Evolutionary conservation across 1,140 invertebrate species (phyloP).

Genomic region (Pseudomyrmex dendroicus): DNA sequence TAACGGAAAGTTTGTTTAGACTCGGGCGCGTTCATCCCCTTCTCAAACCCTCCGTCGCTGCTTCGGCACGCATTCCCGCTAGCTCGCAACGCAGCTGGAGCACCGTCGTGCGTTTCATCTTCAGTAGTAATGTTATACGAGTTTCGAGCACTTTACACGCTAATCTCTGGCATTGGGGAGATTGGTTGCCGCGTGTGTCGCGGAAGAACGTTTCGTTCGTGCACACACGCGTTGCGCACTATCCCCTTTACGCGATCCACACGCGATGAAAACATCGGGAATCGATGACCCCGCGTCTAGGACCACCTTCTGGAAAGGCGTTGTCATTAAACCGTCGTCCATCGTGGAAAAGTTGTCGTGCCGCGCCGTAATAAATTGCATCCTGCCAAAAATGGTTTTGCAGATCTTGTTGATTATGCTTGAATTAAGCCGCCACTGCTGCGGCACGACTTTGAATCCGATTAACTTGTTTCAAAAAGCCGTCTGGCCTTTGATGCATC

Average conservation of each 20-base stretch:
- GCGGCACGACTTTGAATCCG: constrained; percentile 39
- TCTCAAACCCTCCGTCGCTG: constrained; percentile 18
- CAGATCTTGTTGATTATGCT: constrained; percentile 53
- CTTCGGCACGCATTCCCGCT: neutral
- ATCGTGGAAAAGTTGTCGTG: constrained; percentile 65
- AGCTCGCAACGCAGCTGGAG: neutral
- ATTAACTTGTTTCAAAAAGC: constrained; percentile 48
- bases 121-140: constrained; percentile 70
- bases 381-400: constrained; percentile 27
- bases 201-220: neutral
- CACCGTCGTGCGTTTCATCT: constrained; percentile 52
- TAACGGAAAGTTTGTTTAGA: constrained; percentile 77
- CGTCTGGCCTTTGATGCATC: constrained; percentile 32
- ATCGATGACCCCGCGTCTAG: constrained; percentile 31
- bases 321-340: constrained; percentile 69
- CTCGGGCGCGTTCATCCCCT: constrained; percentile 53
- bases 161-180: constrained; percentile 70
- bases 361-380: constrained; percentile 65
- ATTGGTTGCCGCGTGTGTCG: constrained; percentile 16
- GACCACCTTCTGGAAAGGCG: constrained; percentile 8
- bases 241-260: constrained; percentile 26
- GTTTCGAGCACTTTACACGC: constrained; percentile 75
- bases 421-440: constrained; percentile 60
- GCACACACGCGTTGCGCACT: neutral
- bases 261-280: neutral